Evolutionary conservation across 2,888 invertebrate genomes (phyloP), one percentile per base, ranked within the genome.

Genomic region (Eupithecia dodoneata): DNA sequence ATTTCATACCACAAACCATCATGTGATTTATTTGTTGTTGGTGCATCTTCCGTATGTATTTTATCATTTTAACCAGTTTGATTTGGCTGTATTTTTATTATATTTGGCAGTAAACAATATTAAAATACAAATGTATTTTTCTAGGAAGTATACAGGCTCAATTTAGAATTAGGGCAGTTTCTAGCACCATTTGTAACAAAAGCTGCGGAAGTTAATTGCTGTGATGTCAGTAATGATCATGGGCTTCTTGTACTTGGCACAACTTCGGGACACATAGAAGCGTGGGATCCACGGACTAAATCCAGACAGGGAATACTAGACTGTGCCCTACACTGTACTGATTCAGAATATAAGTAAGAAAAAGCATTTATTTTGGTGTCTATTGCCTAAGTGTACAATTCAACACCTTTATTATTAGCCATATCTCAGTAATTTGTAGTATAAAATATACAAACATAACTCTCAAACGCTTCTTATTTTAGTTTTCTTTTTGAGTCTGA

Each of bases 131-230:
- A n/a, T 47, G 3, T 70, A 76, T 42, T 75, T 72, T 90, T 90
- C 75, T 90, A 98, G 98, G 99, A 99, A 90, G 97, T 99, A 42
- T 99, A 98, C 89, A 96, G 99, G 82, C 95, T 99, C 77, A 99
- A 99, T 95, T 95, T 99, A 82, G 99, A 99, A 93, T 96, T 98
- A 87, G 99, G 99, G 0, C 97, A 98, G 87, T 99, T 99, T 92
- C 94, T 99, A 87, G 97, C 97, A 84, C 98, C 99, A 0, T 97
- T 97, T 87, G 95, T 96, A 76, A 97, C 98, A 4, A 97, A 97
- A 80, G 97, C 97, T 15, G 96, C 96, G 78, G 96, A 96, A 80
- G 96, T 98, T 42, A 99, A 98, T 89, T 97, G 97, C 86, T 98
- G 98, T 89, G 96, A 96, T 81, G 96, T 99, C 13, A 99, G 98